phyloP scores from a whole-genome alignment of 2,113 vertebrate genomes.

The Vulpes lagopus region DNA sequence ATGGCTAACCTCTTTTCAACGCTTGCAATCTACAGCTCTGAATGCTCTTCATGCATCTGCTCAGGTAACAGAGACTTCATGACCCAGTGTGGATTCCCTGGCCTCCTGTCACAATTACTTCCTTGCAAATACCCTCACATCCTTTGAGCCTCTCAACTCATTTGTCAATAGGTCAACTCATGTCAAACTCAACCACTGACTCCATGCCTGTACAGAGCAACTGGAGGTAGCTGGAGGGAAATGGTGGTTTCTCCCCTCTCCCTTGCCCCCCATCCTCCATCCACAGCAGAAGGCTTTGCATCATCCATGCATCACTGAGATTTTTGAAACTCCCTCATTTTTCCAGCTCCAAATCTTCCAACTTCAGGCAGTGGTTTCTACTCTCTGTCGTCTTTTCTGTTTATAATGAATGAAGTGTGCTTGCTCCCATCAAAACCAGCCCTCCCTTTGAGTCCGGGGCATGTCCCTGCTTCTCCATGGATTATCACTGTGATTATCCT shows the following conservation, averaged over 20 bases:
- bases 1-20: not conserved
- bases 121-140: not conserved
- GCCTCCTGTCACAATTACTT: no score
- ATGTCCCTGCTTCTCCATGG: not conserved
- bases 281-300: not conserved
- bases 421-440: not conserved
- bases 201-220: not conserved
- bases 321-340: not conserved
- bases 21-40: not conserved
- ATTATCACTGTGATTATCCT: not conserved
- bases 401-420: not conserved
- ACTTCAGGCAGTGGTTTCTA: not conserved
- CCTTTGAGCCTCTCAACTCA: not conserved
- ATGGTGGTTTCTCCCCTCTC: not conserved
- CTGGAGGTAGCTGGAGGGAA: not conserved
- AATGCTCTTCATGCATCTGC: not conserved
- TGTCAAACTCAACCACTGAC: not conserved
- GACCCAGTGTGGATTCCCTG: not conserved
- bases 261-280: not conserved
- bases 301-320: not conserved
- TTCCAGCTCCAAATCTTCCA: not conserved
- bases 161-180: not conserved
- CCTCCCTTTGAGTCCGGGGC: not conserved
- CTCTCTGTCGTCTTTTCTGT: not conserved
- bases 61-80: not conserved